Evolutionary conservation across 1,140 invertebrate genomes (phyloP), one percentile per base, ranked within the genome.

Genomic region (Hylaeus volcanicus): DNA sequence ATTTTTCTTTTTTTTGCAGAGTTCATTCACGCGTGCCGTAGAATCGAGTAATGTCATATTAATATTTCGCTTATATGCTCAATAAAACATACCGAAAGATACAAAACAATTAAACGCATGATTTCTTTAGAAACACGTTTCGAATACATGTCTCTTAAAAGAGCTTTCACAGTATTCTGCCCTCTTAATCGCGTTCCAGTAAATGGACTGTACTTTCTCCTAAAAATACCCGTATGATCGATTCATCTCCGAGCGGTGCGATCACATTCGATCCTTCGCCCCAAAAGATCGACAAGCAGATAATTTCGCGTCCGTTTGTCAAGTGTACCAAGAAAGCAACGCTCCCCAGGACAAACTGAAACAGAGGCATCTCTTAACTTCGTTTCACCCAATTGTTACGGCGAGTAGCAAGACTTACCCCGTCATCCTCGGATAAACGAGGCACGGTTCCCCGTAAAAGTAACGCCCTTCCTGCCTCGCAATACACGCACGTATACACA

Each of bases 401-500:
- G n/a, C 56, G 55, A 80, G 56, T 80, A 39, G 79, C 39, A 63
- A 69, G 73, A 75, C 37, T 61, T 55, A 39, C n/a, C 55, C 72
- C 51, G 51, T 78, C 58, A 55, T 78, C 58, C 39, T 58, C 56
- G 60, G 53, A 78, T 85, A 85, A 86, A 86, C 81, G 75, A 86
- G 84, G 41, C 65, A 60, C 79, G 66, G 56, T 26, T 26, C 56
- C n/a, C 55, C 76, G 70, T 86, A 70, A 82, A 85, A 68, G 48
- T 85, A 79, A 85, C 74, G 61, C 83, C 60, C 70, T 5, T 11
- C 9, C 6, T 51, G 2, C 45, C 41, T 39, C 43, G 11, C 5
- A 1, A 51, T 11, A 12, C 2, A 51, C 14, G 58, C 12, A 8
- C 5, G 39, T 11, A 6, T 11, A 14, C 45, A 5, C 66, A 26